Conservation (phyloP, 2,888 invertebrate genomes). For the Limulus polyphemus region DNA sequence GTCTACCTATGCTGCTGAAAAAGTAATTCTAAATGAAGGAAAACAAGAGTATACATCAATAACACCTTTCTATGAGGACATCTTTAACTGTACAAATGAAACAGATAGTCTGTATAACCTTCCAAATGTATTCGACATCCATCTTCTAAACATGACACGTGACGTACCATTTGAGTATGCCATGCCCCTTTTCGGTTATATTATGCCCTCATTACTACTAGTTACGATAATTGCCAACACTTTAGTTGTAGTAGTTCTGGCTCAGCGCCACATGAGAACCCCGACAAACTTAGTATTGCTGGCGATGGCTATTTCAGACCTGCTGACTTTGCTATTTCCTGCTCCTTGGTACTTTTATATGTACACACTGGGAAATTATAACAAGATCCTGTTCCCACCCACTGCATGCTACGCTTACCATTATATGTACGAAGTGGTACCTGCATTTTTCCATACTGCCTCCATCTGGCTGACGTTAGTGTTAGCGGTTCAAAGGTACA, state of each 20-base stretch:
- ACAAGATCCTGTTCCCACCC: slow-evolving; percentile 61
- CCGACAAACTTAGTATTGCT: slow-evolving; percentile 84
- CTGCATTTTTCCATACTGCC: slow-evolving; percentile 81
- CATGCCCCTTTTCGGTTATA: slow-evolving; percentile 59
- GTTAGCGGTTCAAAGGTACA: slow-evolving; percentile 80
- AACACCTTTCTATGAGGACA: no score
- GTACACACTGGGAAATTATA: slow-evolving; percentile 78
- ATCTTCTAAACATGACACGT: slow-evolving; percentile 28
- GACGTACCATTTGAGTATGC: slow-evolving; percentile 48
- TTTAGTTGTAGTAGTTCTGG: slow-evolving; percentile 74
- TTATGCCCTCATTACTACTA: slow-evolving; percentile 69
- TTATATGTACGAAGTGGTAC: slow-evolving; percentile 45
- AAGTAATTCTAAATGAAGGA: no score
- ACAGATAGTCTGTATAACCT: neutral
- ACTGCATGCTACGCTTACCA: slow-evolving; percentile 64
- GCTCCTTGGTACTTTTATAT: slow-evolving; percentile 84
- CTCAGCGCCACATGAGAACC: slow-evolving; percentile 78
- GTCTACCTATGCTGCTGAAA: no score
- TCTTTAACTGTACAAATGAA: no score
- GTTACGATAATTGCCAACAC: slow-evolving; percentile 83
- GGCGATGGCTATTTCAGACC: slow-evolving; percentile 92
- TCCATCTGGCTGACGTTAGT: slow-evolving; percentile 87
- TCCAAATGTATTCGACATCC: slow-evolving; percentile 17
- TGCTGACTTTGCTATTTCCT: slow-evolving; percentile 80
- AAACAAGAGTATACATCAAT: no score